phyloP scores from a whole-genome alignment of 2,797 vertebrate species.

The Scleropages formosus region DNA sequence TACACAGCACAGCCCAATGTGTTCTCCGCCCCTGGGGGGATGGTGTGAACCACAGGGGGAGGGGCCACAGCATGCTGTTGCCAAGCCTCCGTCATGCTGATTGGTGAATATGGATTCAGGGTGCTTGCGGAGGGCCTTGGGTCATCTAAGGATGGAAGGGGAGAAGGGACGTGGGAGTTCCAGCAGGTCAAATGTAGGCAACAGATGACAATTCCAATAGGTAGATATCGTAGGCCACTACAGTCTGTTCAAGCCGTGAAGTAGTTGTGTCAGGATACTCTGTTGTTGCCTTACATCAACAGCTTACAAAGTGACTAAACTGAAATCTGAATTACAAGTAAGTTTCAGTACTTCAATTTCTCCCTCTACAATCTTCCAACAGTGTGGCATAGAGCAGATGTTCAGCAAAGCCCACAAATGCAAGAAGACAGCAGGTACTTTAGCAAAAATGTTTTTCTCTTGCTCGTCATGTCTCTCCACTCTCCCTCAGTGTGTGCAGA shows the following conservation, averaged over 20 bases:
- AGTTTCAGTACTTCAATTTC: background rate
- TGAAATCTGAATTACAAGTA: background rate
- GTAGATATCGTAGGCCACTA: conserved; percentile 48
- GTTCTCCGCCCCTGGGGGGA: conserved; percentile 81
- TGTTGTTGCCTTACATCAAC: background rate
- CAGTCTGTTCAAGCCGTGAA: background rate
- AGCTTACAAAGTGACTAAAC: too few relatives aligned
- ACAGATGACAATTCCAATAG: conserved; percentile 54
- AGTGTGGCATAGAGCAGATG: background rate
- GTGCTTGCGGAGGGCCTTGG: background rate
- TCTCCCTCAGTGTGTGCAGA: background rate
- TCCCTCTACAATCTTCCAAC: background rate
- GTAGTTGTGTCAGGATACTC: background rate
- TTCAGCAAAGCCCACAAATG: background rate
- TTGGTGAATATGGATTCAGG: conserved; percentile 67
- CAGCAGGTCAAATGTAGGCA: conserved; percentile 30
- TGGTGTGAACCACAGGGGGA: conserved; percentile 81
- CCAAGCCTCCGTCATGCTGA: conserved; percentile 77
- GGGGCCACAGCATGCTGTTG: conserved; percentile 88
- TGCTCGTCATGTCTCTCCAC: background rate
- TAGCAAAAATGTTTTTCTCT: background rate
- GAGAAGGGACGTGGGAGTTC: conserved; percentile 39
- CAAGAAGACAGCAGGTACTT: background rate
- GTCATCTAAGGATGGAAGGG: conserved; percentile 43
- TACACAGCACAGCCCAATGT: conserved; percentile 90